Evolutionary conservation across 2,113 vertebrate genomes (phyloP), one percentile per base, ranked within the genome.

Genomic region (Peromyscus leucopus): DNA sequence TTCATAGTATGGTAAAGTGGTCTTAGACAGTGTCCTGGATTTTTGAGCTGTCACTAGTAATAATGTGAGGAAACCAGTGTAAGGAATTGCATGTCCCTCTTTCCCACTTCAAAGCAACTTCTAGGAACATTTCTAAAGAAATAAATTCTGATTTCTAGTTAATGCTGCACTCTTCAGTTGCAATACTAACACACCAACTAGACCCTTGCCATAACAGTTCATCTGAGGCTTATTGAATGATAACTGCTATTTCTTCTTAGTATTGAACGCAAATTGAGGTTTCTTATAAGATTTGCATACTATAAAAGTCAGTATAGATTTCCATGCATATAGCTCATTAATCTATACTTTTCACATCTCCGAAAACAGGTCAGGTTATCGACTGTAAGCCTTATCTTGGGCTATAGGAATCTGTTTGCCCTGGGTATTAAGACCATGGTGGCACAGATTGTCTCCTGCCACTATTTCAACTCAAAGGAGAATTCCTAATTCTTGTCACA

Each of bases 391-490:
- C 3, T 5, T 8, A 55, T n/a, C 12, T 85, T 36, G 17, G 11
- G 16, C 59, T 65, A 6, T 78, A 75, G 93, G 42, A 82, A 82
- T 90, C 48, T 28, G 11, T 76, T 76, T 84, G 17, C 31, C 51
- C 10, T 48, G 2, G 26, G 12, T 42, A 0, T 33, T 61, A 24
- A 65, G 19, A 21, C 3, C 55, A 39, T 24, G 11, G 0, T 89
- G 46, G 19, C 9, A 17, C 5, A 5, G 0, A 2, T 26, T 26
- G 39, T 7, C 15, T 17, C 7, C 46, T 65, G 4, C 0, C n/a
- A 46, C 1, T 3, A 33, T 12, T 82, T 89, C 31, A 17, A 7
- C 39, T 83, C 74, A 87, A 15, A 28, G 24, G 28, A 33, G 67
- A 0, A 39, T 31, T n/a, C 5, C 69, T 57, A 84, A 48, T 82